phyloP scores from a whole-genome alignment of 1,140 invertebrate genomes.

The Zaprionus ghesquierei region DNA sequence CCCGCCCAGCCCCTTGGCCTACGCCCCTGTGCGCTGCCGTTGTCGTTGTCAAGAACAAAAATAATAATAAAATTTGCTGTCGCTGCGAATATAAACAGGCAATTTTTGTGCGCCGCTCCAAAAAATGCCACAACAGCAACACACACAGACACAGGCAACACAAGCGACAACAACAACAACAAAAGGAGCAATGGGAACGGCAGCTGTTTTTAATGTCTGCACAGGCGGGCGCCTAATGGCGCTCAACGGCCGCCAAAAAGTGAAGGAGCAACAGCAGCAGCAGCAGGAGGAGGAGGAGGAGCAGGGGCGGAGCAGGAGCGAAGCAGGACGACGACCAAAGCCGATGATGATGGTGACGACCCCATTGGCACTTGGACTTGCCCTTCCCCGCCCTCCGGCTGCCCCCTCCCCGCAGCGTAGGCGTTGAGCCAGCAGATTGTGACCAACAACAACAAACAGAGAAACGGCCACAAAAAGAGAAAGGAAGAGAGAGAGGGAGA shows the following conservation, averaged over 20 bases:
- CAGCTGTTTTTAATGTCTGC: constrained; percentile 78
- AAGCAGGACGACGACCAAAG: constrained; percentile 26
- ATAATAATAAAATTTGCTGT: constrained; percentile 80
- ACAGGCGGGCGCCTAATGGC: constrained; percentile 68
- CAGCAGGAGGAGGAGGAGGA: neutral
- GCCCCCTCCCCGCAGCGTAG: neutral
- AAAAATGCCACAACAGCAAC: constrained; percentile 63
- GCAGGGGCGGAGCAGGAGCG: neutral
- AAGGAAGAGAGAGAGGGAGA: neutral
- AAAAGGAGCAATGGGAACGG: constrained; percentile 37
- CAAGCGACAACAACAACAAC: constrained; percentile 31
- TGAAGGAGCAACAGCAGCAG: neutral
- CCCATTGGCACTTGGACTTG: constrained; percentile 57
- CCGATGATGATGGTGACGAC: constrained; percentile 37
- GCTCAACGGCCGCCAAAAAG: constrained; percentile 64
- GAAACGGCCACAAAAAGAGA: constrained; percentile 2
- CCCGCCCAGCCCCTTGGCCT: neutral
- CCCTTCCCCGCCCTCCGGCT: neutral
- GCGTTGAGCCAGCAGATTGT: constrained; percentile 39
- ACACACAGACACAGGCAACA: constrained; percentile 29
- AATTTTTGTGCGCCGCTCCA: constrained; percentile 64
- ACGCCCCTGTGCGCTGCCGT: constrained; percentile 21
- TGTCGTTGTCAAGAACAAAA: constrained; percentile 76
- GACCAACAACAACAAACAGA: constrained; percentile 2
- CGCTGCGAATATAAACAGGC: constrained; percentile 79